These are phyloP conservation scores for Iguana delicatissima DNA, from an alignment of 2,797 vertebrate species.

Conservation along the genomic window DNA sequence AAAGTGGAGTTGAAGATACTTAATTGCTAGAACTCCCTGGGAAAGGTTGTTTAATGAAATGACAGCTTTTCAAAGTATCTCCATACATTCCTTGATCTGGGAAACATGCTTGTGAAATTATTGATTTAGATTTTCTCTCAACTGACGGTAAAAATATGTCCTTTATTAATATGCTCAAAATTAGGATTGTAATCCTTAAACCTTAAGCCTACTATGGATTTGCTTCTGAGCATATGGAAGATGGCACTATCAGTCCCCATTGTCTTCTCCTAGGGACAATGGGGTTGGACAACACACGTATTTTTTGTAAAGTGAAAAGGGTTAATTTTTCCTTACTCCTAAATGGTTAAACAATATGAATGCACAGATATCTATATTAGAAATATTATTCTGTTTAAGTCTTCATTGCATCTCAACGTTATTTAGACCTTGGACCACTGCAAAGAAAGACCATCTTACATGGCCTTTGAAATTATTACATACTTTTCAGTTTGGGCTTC, in stretches of 20 bases:
- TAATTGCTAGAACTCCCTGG: constrained; percentile 10
- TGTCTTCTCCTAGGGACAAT: background rate
- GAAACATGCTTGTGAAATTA: constrained; percentile 4
- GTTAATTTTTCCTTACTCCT: background rate
- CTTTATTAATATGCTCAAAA: background rate
- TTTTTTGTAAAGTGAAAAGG: background rate
- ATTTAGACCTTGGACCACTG: constrained; percentile 20
- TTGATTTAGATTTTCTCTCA: constrained; percentile 2
- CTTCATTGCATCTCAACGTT: constrained; percentile 24
- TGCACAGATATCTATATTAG: background rate
- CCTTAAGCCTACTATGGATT: background rate
- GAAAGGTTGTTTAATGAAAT: background rate
- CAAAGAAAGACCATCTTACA: constrained; percentile 26
- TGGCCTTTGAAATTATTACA: constrained; percentile 56
- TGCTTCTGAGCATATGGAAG: background rate
- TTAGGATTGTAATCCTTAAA: background rate
- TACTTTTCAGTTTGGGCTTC: constrained; percentile 54
- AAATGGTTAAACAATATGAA: constrained; percentile 17
- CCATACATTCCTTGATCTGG: background rate
- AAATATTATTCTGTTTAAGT: background rate
- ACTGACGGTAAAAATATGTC: background rate
- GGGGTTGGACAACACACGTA: background rate
- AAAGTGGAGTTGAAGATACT: constrained; percentile 5
- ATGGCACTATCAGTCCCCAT: background rate
- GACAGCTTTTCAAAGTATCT: constrained; percentile 5